Base-by-base conservation (phyloP, 2,888 invertebrate species). In the Ornithoptera priamus region DNA sequence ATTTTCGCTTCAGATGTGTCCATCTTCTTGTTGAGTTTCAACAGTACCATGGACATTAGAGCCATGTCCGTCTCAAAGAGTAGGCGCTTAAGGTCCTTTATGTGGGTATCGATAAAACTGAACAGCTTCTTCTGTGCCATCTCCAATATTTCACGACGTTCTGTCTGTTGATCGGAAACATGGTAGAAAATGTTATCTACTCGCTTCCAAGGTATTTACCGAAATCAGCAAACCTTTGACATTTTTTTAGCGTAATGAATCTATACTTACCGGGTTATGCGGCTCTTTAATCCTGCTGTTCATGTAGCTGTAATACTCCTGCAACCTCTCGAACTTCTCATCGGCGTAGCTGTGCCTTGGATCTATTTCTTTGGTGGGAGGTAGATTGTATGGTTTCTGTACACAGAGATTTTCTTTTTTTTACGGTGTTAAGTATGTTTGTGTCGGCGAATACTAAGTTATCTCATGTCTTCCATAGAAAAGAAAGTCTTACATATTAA, bases 11-110 rank as follows among this genome's bases (percentile, higher is more conserved):
- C 92, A 0, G 91, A 90, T 0, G 90, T 88, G 73, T 92, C 92
- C 92, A 92, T 92, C 70, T 91, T 92, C 78, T 92, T 92, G 73
- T 91, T 91, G 1, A 91, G 74, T 60, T 92, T 92, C 17, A 92
- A 75, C 24, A 89, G 76, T 0, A 91, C 90, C 92, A 92, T 92
- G 0, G 90, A 88, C 90, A 91, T 89, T 8, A 92, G 84, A 0
- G 91, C 86, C 80, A 84, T 89, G 78, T 92, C 92, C 0, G 90
- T 90, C 0, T 87, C 85, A 65, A 88, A 89, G 0, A 92, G 84
- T 1, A 92, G 75, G 0, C 92, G 76, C 79, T 92, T 92, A 74
- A 92, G 72, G 42, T 92, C 92, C 59, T 88, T 90, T 17, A 90
- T 81, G 74, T 92, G 92, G 0, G 79, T 72, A 66, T 90, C 88